Conservation (phyloP, 2,797 vertebrate genomes). For the Champsocephalus gunnari region DNA sequence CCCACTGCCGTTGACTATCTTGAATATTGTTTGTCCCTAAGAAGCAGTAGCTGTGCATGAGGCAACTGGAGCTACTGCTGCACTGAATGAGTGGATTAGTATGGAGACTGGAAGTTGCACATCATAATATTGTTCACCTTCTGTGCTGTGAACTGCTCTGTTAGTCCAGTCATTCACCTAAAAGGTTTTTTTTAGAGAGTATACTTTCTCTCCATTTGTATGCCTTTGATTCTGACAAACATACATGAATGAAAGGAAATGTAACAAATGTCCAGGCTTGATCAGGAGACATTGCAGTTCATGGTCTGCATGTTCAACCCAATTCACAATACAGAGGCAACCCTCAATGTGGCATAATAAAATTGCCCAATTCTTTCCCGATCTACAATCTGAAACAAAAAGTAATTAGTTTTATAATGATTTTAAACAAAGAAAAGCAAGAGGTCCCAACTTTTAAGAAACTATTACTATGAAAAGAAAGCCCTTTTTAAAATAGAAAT, state of each 20-base stretch:
- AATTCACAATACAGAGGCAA: no score
- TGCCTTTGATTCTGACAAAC: background rate
- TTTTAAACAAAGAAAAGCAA: background rate
- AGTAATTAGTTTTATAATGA: background rate
- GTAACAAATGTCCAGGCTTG: background rate
- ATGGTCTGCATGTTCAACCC: background rate
- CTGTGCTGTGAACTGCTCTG: conserved; percentile 38
- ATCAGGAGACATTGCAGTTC: background rate
- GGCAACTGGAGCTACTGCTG: conserved; percentile 69
- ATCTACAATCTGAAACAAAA: background rate
- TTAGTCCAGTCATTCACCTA: conserved; percentile 29
- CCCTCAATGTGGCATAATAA: background rate
- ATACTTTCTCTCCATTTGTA: no score
- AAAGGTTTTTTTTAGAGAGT: background rate
- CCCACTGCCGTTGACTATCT: conserved; percentile 46
- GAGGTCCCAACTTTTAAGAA: background rate
- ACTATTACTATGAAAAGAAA: background rate
- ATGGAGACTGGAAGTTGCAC: conserved; percentile 80
- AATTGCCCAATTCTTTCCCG: background rate
- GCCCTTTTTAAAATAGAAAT: background rate
- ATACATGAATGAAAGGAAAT: background rate
- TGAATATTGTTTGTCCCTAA: conserved; percentile 62
- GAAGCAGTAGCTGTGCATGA: conserved; percentile 63
- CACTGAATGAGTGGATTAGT: conserved; percentile 77
- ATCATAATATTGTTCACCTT: conserved; percentile 66